Evolutionary conservation across 2,113 vertebrate genomes (phyloP).

Genomic region (Colinus virginianus): DNA sequence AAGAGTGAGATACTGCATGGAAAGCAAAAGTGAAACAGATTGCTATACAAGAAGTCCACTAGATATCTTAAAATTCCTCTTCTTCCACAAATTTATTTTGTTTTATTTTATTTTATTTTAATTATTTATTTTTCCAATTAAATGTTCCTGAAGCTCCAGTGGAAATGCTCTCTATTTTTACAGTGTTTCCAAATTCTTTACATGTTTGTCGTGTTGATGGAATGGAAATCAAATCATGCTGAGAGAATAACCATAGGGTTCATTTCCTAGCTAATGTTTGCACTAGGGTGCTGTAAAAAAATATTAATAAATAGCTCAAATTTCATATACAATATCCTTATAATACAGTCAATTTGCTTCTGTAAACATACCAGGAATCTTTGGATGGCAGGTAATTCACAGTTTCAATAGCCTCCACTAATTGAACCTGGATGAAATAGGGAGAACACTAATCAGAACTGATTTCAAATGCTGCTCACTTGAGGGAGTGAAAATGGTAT

Average conservation of each 20-base stretch:
- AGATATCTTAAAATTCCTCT: background rate
- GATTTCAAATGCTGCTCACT: conserved; percentile 73
- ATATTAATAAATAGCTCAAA: conserved; percentile 53
- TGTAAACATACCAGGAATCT: conserved; percentile 63
- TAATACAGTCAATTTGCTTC: conserved; percentile 56
- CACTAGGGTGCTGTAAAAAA: conserved; percentile 19
- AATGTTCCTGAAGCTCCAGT: background rate
- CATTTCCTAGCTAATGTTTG: conserved; percentile 33
- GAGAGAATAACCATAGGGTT: background rate
- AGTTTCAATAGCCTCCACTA: conserved; percentile 75
- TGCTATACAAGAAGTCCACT: background rate
- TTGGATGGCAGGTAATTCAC: conserved; percentile 75
- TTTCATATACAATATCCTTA: conserved; percentile 58
- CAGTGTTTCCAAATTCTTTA: background rate
- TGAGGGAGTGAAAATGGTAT: conserved; percentile 64
- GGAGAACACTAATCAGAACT: conserved; percentile 73
- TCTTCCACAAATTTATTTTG: background rate
- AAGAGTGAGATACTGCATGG: accelerated
- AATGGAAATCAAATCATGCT: background rate
- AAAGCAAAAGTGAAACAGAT: background rate
- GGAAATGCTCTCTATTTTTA: conserved; percentile 18
- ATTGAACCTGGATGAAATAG: conserved; percentile 75
- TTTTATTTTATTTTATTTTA: too few species aligned
- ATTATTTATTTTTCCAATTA: background rate
- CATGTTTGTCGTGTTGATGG: background rate